These are phyloP conservation scores for Eulimnadia texana DNA, from an alignment of 1,140 invertebrate genomes.

Conservation along the genomic window DNA sequence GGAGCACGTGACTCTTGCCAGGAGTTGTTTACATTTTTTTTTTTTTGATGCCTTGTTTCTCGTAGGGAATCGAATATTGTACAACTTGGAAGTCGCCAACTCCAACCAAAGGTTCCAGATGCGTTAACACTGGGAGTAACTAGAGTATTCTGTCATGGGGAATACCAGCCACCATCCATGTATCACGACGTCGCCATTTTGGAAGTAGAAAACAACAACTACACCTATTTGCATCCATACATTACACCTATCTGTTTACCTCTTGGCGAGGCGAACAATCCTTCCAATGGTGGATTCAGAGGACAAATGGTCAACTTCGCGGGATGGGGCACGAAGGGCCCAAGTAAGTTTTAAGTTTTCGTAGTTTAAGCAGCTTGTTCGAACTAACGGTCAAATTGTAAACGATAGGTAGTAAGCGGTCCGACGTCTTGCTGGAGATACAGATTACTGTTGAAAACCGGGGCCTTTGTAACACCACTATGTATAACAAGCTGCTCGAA, in stretches of 20 bases:
- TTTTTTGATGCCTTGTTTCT: no score
- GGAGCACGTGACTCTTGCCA: no score
- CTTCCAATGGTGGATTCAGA: neutral
- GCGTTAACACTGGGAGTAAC: neutral
- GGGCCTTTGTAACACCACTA: neutral
- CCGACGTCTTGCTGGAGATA: neutral
- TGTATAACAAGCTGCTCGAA: neutral
- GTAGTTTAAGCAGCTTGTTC: neutral
- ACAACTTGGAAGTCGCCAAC: neutral
- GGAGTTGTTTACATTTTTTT: no score
- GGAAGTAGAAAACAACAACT: no score
- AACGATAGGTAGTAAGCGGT: neutral
- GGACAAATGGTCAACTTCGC: neutral
- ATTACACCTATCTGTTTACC: neutral
- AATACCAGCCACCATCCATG: neutral
- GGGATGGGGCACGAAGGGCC: neutral
- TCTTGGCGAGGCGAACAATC: neutral
- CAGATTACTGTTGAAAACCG: neutral
- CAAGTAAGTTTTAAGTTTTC: neutral
- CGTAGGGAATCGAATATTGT: no score
- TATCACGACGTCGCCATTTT: neutral
- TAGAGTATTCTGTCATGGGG: neutral
- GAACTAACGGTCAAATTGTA: neutral
- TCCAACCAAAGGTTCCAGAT: neutral
- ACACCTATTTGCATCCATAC: no score